Evolutionary conservation across 2,113 vertebrate genomes (phyloP).

Genomic region (Mesembrinibis cayennensis): DNA sequence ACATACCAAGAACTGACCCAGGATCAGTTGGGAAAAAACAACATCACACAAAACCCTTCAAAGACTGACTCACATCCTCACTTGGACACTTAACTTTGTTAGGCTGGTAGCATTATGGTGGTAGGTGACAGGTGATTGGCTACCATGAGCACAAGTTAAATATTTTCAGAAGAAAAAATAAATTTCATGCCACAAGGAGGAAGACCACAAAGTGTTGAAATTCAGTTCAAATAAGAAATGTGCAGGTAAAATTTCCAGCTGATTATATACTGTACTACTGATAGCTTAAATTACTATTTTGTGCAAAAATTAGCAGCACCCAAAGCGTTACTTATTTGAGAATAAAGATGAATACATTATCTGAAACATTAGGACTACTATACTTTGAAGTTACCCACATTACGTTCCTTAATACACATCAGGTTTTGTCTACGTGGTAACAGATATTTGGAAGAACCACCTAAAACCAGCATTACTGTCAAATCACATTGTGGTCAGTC

Average conservation of each 20-base stretch:
- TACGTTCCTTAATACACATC: neutral
- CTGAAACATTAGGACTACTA: neutral
- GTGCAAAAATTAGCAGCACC: neutral
- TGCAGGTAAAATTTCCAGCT: neutral
- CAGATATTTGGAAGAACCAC: neutral
- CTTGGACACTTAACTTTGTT: neutral
- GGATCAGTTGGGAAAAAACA: conserved; percentile 6
- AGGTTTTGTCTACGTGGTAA: neutral
- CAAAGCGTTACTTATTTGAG: neutral
- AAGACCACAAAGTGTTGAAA: neutral
- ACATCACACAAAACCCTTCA: neutral
- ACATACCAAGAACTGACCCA: neutral
- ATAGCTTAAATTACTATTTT: neutral
- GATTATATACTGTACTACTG: neutral
- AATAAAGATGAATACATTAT: neutral
- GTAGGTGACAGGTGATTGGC: neutral
- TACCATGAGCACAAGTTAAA: neutral
- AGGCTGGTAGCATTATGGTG: neutral
- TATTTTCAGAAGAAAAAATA: conserved; percentile 21
- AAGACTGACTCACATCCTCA: conserved; percentile 37
- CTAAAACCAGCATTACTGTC: neutral
- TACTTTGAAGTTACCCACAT: neutral
- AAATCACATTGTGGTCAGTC: neutral
- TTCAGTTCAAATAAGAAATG: neutral
- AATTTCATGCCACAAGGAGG: neutral